These are phyloP conservation scores for Schizaphis graminum DNA, from an alignment of 2,888 invertebrate species.

Conservation along the genomic window DNA sequence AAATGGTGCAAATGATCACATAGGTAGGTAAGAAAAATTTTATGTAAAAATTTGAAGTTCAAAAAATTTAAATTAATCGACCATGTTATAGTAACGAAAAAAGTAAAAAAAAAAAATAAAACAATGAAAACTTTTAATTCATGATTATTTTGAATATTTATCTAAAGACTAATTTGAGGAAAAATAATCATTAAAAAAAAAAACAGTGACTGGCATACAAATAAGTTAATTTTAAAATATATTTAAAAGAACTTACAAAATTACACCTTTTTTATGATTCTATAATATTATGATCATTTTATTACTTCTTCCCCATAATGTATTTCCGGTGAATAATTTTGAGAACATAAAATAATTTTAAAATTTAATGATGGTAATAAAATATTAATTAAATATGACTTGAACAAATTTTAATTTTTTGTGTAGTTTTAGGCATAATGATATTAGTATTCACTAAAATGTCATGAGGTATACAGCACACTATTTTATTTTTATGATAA, in stretches of 20 bases:
- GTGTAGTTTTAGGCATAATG: not conserved
- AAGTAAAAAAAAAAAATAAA: not conserved
- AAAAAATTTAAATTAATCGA: not conserved
- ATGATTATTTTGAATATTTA: not conserved
- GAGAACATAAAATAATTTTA: not conserved
- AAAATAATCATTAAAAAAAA: slow-evolving; percentile 17
- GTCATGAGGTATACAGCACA: not conserved
- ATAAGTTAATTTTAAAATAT: slow-evolving; percentile 2
- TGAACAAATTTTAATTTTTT: not conserved
- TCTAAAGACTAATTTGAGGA: slow-evolving; percentile 16
- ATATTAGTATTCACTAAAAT: not conserved
- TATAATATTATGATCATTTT: slow-evolving; percentile 22
- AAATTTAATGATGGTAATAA: slow-evolving; percentile 7
- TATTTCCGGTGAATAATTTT: not conserved
- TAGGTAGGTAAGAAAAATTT: not conserved
- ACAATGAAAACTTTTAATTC: not conserved
- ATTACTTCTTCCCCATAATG: not conserved
- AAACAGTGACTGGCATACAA: slow-evolving; percentile 5
- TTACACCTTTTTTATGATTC: slow-evolving; percentile 1
- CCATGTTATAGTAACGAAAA: not conserved
- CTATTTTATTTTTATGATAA: slow-evolving; percentile 4
- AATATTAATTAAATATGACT: not conserved
- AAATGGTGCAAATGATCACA: not conserved
- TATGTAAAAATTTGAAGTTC: not conserved
- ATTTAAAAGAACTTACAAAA: not conserved